Evolutionary conservation across 2,888 invertebrate genomes (phyloP).

Genomic region (Drosophila robusta): DNA sequence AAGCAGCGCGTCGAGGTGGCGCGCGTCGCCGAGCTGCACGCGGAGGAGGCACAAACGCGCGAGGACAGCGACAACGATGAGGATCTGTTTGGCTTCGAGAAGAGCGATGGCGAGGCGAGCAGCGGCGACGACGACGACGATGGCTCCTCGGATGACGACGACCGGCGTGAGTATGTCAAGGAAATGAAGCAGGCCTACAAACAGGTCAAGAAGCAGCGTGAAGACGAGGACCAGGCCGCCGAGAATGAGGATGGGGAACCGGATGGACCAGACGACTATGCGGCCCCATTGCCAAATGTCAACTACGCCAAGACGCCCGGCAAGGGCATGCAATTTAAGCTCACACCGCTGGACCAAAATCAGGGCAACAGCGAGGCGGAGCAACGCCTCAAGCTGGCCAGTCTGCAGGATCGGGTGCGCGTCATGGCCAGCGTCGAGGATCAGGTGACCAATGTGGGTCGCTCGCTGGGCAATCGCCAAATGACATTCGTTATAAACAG

Average conservation of each 20-base stretch:
- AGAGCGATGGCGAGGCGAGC: conserved; percentile 84
- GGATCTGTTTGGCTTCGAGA: conserved; percentile 83
- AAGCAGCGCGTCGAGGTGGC: conserved; percentile 87
- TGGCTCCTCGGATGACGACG: conserved; percentile 90
- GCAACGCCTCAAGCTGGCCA: conserved; percentile 72
- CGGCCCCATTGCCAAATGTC: conserved; percentile 40
- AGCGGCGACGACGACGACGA: conserved; percentile 87
- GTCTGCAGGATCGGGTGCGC: conserved; percentile 90
- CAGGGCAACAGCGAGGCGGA: conserved; percentile 79
- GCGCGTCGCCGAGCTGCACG: conserved; percentile 86
- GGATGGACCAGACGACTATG: conserved; percentile 36
- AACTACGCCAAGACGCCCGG: conserved; percentile 2
- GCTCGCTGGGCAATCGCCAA: conserved; percentile 90
- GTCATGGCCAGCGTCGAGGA: conserved; percentile 86
- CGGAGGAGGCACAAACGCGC: conserved; percentile 80
- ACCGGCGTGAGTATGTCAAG: conserved; percentile 91
- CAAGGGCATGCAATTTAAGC: conserved; percentile 85
- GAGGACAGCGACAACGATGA: conserved; percentile 85
- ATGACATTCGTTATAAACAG: conserved; percentile 91
- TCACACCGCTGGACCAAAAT: conserved; percentile 87
- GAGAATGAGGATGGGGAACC: conserved; percentile 78
- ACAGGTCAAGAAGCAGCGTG: conserved; percentile 84
- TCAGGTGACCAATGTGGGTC: conserved; percentile 85
- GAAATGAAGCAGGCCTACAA: conserved; percentile 91
- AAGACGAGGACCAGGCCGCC: conserved; percentile 64